Evolutionary conservation across 2,888 invertebrate species (phyloP).

Genomic region (Nymphalis urticae): DNA sequence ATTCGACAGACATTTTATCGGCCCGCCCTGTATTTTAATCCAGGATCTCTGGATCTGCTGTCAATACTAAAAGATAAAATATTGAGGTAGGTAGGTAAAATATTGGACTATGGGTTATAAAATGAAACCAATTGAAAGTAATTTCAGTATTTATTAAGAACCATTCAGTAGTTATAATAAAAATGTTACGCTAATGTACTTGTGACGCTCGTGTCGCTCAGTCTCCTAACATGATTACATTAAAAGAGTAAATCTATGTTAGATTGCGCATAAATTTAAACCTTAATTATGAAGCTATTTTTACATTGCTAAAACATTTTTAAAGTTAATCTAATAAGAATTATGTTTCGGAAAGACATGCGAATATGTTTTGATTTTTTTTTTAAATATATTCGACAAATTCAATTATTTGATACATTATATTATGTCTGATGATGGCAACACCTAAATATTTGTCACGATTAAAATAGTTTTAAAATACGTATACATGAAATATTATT

Average conservation of each 20-base stretch:
- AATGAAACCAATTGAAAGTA: constrained; percentile 35
- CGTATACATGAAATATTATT: background rate
- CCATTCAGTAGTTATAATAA: constrained; percentile 73
- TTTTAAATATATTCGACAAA: background rate
- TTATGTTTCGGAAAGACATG: background rate
- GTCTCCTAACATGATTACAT: constrained; percentile 72
- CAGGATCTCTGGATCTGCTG: too few relatives aligned
- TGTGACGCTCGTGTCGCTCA: constrained; percentile 62
- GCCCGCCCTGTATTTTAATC: too few relatives aligned
- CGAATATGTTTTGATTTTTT: background rate
- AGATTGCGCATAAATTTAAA: constrained; percentile 14
- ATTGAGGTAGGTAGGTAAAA: too few relatives aligned
- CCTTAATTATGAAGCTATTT: constrained; percentile 20
- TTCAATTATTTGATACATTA: background rate
- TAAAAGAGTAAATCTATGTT: constrained; percentile 35
- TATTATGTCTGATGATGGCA: background rate
- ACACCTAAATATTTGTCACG: background rate
- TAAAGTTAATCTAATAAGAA: background rate
- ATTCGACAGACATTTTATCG: too few relatives aligned
- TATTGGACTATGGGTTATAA: background rate
- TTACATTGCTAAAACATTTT: constrained; percentile 17
- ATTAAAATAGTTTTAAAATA: background rate
- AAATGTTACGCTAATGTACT: constrained; percentile 65
- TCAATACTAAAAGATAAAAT: too few relatives aligned
- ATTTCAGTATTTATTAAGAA: constrained; percentile 70